Conservation (phyloP, 2,888 invertebrate genomes). For the Calameuta pallipes region DNA sequence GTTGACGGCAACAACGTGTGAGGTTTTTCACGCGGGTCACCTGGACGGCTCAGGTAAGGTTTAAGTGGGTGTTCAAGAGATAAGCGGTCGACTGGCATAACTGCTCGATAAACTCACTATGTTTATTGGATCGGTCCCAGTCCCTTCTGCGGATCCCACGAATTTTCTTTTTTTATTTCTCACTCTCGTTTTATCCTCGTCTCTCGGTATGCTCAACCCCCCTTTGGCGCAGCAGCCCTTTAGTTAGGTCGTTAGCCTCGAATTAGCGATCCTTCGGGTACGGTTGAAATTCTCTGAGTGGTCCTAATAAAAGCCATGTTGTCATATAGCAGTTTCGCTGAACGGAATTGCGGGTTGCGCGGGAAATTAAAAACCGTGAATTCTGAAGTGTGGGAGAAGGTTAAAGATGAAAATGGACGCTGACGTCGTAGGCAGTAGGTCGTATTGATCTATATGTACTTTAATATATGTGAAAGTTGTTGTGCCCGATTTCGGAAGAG, state of each 20-base stretch:
- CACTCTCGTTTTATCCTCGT: conserved; percentile 11
- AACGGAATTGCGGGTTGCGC: background rate
- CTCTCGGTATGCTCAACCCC: conserved; percentile 20
- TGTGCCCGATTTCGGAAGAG: background rate
- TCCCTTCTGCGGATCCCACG: conserved; percentile 15
- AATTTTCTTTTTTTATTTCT: background rate
- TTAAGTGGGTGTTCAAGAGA: conserved; percentile 64
- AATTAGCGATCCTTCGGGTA: conserved; percentile 29
- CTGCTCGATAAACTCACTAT: conserved; percentile 61
- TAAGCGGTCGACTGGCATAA: conserved; percentile 60
- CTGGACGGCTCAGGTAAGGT: conserved; percentile 39
- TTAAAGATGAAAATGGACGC: conserved; percentile 18
- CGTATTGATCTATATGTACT: background rate
- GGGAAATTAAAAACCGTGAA: background rate
- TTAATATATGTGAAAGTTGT: background rate
- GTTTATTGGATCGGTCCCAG: conserved; percentile 58
- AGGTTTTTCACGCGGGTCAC: conserved; percentile 55
- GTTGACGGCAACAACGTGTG: conserved; percentile 49
- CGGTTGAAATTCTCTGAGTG: background rate
- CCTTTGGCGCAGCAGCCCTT: conserved; percentile 25
- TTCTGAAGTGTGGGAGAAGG: conserved; percentile 1
- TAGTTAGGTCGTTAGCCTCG: conserved; percentile 45
- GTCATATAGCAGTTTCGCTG: background rate
- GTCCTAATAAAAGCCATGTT: background rate
- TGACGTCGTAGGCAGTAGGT: background rate